These are phyloP conservation scores for Eilema sororculum DNA, from an alignment of 2,888 invertebrate species.

Conservation along the genomic window DNA sequence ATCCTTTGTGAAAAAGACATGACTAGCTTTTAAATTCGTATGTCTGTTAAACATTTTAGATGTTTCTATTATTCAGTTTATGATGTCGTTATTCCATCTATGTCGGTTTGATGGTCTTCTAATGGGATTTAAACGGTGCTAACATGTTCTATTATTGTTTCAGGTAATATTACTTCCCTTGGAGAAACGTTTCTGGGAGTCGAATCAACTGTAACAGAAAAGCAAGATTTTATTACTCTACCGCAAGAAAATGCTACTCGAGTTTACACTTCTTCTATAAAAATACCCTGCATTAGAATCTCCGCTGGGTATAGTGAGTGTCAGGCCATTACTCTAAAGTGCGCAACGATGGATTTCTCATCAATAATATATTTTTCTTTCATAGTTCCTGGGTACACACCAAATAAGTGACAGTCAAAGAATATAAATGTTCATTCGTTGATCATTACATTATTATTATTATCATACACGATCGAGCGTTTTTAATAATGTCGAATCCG, in stretches of 20 bases:
- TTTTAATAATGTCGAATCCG: too few relatives aligned
- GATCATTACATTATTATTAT: too few relatives aligned
- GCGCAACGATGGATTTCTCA: too few relatives aligned
- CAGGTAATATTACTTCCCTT: conserved; percentile 50
- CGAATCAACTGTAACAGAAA: neutral
- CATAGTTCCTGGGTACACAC: too few relatives aligned
- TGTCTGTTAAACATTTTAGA: conserved; percentile 55
- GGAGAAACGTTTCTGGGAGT: neutral
- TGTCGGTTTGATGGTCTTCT: conserved; percentile 43
- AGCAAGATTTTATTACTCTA: neutral
- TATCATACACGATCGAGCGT: too few relatives aligned
- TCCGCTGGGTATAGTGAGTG: too few relatives aligned
- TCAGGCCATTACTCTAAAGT: too few relatives aligned
- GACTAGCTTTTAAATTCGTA: conserved; percentile 53
- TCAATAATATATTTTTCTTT: too few relatives aligned
- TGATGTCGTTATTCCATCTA: conserved; percentile 46
- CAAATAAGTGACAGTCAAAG: too few relatives aligned
- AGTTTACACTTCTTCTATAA: neutral
- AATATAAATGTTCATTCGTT: too few relatives aligned
- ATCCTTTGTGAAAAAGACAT: conserved; percentile 54
- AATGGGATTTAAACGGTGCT: conserved; percentile 47
- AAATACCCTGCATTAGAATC: too few relatives aligned
- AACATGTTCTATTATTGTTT: conserved; percentile 49
- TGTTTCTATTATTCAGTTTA: conserved; percentile 52
- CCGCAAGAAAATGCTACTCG: neutral